Percentiles rank a stretch among this genome's conserved stretches.
These are phyloP conservation scores for Bactericera cockerelli DNA, from an alignment of 1,140 invertebrate species.

Conservation along the genomic window DNA sequence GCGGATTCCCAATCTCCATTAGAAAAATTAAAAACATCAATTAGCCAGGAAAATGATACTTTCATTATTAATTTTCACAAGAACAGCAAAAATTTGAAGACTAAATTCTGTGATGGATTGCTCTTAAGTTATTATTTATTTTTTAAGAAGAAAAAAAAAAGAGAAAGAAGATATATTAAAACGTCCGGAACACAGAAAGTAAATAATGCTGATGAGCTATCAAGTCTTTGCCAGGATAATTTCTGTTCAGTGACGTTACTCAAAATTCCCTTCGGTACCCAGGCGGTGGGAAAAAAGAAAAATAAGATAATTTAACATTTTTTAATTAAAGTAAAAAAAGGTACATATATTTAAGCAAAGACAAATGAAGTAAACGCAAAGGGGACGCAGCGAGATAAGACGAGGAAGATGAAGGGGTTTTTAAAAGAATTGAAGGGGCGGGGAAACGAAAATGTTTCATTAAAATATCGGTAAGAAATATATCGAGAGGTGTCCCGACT, in stretches of 20 bases:
- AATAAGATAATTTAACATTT: slow-evolving; percentile 9
- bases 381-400: not conserved
- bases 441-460: slow-evolving; percentile 4
- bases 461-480: slow-evolving; percentile 3
- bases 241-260: slow-evolving; percentile 2
- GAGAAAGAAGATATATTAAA: not conserved
- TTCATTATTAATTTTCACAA: not conserved
- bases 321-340: slow-evolving; percentile 8
- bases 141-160: no score
- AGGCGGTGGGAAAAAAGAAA: not conserved
- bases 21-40: slow-evolving; percentile 5
- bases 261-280: not conserved
- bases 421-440: not conserved
- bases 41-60: not conserved
- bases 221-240: not conserved
- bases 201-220: slow-evolving; percentile 8
- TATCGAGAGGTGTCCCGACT: not conserved
- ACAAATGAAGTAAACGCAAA: slow-evolving; percentile 2
- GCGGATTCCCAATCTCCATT: not conserved
- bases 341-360: not conserved
- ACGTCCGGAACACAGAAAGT: not conserved
- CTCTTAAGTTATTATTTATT: not conserved
- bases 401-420: no score
- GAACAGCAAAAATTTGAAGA: not conserved
- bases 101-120: not conserved